phyloP scores from a whole-genome alignment of 1,140 invertebrate genomes.

The Protaetia brevitarsis region DNA sequence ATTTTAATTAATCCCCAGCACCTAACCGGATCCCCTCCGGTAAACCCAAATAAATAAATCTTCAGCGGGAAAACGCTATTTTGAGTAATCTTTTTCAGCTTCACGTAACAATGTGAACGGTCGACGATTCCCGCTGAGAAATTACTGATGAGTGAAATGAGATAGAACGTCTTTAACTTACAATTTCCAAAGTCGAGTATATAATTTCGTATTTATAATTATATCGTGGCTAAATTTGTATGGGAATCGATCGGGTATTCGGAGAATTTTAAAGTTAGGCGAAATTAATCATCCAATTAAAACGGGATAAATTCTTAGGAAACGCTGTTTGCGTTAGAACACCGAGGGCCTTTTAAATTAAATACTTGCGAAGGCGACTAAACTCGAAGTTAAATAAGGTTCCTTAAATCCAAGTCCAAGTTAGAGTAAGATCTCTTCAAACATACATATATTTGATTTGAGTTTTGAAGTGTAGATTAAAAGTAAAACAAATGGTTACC shows the following conservation, averaged over 20 bases:
- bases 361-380: too few relatives aligned
- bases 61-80: background rate
- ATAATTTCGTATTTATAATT: conserved; percentile 1
- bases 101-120: background rate
- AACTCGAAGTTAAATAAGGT: too few relatives aligned
- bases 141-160: background rate
- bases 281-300: conserved; percentile 17
- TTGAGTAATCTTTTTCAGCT: conserved; percentile 15
- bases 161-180: background rate
- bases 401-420: too few relatives aligned
- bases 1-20: conserved; percentile 1
- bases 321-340: too few relatives aligned
- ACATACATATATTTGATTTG: too few relatives aligned
- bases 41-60: conserved; percentile 17
- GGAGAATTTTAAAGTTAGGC: background rate
- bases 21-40: background rate
- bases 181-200: background rate
- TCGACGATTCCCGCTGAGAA: background rate
- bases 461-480: too few relatives aligned
- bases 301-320: too few relatives aligned
- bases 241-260: background rate
- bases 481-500: too few relatives aligned
- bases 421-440: too few relatives aligned
- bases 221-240: background rate
- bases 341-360: too few relatives aligned